Evolutionary conservation across 2,888 invertebrate genomes (phyloP), one percentile per base, ranked within the genome.

Genomic region (Aspidiotus destructor): DNA sequence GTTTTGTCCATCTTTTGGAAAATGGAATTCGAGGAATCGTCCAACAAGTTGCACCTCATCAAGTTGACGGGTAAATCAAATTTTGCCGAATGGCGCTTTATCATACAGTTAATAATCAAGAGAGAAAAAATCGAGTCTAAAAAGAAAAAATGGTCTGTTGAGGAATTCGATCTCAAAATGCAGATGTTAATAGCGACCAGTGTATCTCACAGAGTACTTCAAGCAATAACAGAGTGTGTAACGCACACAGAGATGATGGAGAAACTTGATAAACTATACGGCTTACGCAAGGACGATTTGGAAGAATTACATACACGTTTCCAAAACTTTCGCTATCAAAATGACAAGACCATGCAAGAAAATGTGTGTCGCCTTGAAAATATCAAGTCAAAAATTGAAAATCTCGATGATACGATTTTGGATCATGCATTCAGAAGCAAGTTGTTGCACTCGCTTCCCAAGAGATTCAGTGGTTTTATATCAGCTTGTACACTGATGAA

Each of bases 1-100:
- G n/a, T n/a, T n/a, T n/a, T n/a, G n/a, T n/a, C n/a, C n/a, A n/a
- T n/a, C n/a, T n/a, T n/a, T n/a, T n/a, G n/a, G n/a, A n/a, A n/a
- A n/a, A 48, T 48, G 48, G 48, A 48, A 48, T 48, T 48, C 10
- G 57, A 13, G 57, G 16, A 10, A 40, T 40, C 40, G 11, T n/a
- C n/a, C n/a, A n/a, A n/a, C 17, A 60, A n/a, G n/a, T n/a, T n/a
- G n/a, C n/a, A n/a, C n/a, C n/a, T n/a, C n/a, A n/a, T n/a, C n/a
- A 62, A 40, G 60, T 60, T 55, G 55, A 55, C 9, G 15, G 55
- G 55, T 55, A 55, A 55, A 55, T 10, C 9, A 15, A 55, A 55
- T 55, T 55, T n/a, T n/a, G 15, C 9, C 8, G 8, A 8, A 15
- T 55, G n/a, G 55, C 9, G 15, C 8, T 55, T 55, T 55, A 8